These are phyloP conservation scores for Aulostomus chinensis DNA, from an alignment of 2,797 vertebrate genomes.

Conservation along the genomic window DNA sequence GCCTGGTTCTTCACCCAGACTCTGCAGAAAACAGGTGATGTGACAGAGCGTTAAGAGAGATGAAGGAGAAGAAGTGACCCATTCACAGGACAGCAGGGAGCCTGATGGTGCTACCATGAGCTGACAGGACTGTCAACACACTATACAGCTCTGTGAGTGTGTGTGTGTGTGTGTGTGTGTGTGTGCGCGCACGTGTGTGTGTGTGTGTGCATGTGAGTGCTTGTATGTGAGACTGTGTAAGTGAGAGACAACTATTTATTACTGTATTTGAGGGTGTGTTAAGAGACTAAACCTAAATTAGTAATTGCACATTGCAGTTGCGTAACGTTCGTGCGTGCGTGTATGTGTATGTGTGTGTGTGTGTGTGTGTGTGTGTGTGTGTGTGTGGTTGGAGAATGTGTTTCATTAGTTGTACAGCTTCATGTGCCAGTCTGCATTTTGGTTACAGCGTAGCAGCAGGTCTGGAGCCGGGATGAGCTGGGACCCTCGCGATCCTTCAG, in stretches of 20 bases:
- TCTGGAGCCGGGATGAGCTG: constrained; percentile 47
- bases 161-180: constrained; percentile 13
- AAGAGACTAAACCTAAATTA: too few species aligned
- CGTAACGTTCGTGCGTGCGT: constrained; percentile 12
- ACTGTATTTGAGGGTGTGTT: too few species aligned
- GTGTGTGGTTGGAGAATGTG: constrained; percentile 46
- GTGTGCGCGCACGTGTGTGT: constrained; percentile 10
- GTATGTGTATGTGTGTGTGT: constrained; percentile 10
- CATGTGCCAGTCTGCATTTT: constrained; percentile 70
- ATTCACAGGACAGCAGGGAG: constrained; percentile 71
- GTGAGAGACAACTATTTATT: too few species aligned
- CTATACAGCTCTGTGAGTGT: constrained; percentile 32
- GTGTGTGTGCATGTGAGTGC: constrained; percentile 23
- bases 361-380: constrained; percentile 7
- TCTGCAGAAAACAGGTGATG: constrained; percentile 39
- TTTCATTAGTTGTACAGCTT: constrained; percentile 81
- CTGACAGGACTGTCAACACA: constrained; percentile 63
- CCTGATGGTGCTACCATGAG: constrained; percentile 65
- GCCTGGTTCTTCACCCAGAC: constrained; percentile 18
- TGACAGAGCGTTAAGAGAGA: constrained; percentile 49
- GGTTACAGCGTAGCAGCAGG: constrained; percentile 36
- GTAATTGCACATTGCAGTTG: too few species aligned
- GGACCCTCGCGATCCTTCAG: constrained; percentile 85
- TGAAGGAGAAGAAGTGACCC: constrained; percentile 62
- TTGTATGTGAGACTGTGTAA: too few species aligned